phyloP scores from a whole-genome alignment of 2,797 vertebrate species.

The Rhynchonycteris naso region DNA sequence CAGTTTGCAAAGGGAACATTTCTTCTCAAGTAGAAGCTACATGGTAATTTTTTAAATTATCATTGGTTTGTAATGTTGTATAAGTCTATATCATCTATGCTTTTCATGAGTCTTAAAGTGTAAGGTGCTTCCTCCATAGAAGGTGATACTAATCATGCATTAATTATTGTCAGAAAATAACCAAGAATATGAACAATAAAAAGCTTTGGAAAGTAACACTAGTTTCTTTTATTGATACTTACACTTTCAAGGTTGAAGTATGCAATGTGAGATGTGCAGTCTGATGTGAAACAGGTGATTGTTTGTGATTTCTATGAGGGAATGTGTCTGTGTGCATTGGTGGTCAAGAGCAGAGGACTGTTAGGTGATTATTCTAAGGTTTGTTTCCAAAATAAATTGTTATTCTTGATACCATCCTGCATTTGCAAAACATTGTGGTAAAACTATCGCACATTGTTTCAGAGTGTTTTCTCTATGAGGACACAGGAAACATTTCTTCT shows the following conservation, averaged over 20 bases:
- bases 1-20: slow-evolving; percentile 20
- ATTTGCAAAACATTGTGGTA: background rate
- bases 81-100: background rate
- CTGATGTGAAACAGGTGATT: background rate
- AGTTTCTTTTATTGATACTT: slow-evolving; percentile 34
- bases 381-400: background rate
- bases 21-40: background rate
- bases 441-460: background rate
- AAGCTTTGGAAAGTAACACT: background rate
- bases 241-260: background rate
- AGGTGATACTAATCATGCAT: background rate
- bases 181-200: slow-evolving; percentile 49
- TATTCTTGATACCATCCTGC: background rate
- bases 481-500: background rate
- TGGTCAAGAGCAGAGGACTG: background rate
- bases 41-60: background rate
- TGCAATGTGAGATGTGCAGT: background rate
- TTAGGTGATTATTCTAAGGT: background rate
- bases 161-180: slow-evolving; percentile 39
- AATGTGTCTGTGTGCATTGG: background rate
- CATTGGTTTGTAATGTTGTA: background rate
- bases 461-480: background rate
- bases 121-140: background rate
- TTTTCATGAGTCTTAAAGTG: slow-evolving; percentile 9
- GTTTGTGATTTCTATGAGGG: background rate